Evolutionary conservation across 2,888 invertebrate species (phyloP).

Genomic region (Chydorus sphaericus): DNA sequence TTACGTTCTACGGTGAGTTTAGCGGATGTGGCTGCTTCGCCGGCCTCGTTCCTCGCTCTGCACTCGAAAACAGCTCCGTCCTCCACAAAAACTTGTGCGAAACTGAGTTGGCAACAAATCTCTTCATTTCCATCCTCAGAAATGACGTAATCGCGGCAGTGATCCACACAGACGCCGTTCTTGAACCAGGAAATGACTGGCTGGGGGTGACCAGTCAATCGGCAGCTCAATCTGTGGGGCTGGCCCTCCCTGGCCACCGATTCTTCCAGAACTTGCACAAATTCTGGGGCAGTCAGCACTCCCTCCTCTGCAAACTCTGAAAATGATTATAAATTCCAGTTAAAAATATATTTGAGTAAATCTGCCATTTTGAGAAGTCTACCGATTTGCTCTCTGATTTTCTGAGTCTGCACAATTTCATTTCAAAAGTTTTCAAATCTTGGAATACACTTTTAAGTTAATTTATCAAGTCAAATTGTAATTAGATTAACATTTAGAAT

Average conservation of each 20-base stretch:
- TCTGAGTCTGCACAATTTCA: no score
- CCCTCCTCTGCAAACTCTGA: constrained; percentile 45
- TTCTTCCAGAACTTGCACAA: constrained; percentile 46
- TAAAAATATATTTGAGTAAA: no score
- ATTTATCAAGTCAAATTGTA: no score
- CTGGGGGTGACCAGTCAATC: constrained; percentile 46
- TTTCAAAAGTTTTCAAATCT: no score
- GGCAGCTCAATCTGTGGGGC: constrained; percentile 48
- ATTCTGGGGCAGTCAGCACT: constrained; percentile 45
- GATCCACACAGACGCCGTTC: constrained; percentile 51
- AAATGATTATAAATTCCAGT: no score
- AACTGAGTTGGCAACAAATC: constrained; percentile 54
- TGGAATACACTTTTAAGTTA: no score
- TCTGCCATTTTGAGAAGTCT: no score
- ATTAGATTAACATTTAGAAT: no score
- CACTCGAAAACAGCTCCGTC: constrained; percentile 57
- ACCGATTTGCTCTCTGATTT: neutral
- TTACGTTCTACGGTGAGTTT: constrained; percentile 51
- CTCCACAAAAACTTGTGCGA: constrained; percentile 48
- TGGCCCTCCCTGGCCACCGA: constrained; percentile 47
- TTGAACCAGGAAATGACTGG: constrained; percentile 69
- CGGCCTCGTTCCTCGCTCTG: constrained; percentile 49
- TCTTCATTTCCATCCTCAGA: constrained; percentile 69
- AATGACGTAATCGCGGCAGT: constrained; percentile 53
- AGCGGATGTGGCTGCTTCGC: constrained; percentile 47